A percentile compares a stretch with the other conserved stretches of the same genome.
Conservation (phyloP, 2,113 vertebrate species). For the Phylloscopus whistleri region DNA sequence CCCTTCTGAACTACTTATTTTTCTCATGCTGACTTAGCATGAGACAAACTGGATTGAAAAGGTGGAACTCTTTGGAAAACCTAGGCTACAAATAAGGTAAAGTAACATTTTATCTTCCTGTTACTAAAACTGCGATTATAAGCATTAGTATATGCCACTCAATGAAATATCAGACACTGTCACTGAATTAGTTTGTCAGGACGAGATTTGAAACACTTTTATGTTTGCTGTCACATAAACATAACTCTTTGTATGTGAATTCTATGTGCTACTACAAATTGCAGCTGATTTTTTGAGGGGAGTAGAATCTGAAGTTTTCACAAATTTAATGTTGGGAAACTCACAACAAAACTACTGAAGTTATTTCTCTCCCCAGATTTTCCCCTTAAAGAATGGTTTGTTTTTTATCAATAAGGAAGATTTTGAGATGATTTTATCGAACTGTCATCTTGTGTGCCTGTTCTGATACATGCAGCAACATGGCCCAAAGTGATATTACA, state of each 20-base stretch:
- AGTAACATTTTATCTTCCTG: neutral
- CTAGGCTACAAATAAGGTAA: neutral
- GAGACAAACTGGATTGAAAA: neutral
- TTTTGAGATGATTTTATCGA: neutral
- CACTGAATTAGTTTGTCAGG: neutral
- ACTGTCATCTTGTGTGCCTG: neutral
- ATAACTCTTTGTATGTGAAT: neutral
- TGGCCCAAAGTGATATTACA: neutral
- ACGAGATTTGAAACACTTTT: neutral
- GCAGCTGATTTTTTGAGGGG: neutral
- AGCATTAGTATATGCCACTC: neutral
- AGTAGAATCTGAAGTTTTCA: neutral
- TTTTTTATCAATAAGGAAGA: neutral
- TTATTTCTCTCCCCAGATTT: neutral
- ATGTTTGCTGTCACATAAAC: neutral
- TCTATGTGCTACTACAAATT: neutral
- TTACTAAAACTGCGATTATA: neutral
- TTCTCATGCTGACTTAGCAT: neutral
- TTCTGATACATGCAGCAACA: neutral
- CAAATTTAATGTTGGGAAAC: neutral
- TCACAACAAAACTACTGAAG: neutral
- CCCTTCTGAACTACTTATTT: neutral
- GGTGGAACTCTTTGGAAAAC: neutral
- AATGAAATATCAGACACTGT: neutral
- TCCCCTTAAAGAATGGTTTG: neutral